A percentile compares a stretch with the other conserved stretches of the same genome.
phyloP scores from a whole-genome alignment of 2,113 vertebrate species.

The Chionomys nivalis region DNA sequence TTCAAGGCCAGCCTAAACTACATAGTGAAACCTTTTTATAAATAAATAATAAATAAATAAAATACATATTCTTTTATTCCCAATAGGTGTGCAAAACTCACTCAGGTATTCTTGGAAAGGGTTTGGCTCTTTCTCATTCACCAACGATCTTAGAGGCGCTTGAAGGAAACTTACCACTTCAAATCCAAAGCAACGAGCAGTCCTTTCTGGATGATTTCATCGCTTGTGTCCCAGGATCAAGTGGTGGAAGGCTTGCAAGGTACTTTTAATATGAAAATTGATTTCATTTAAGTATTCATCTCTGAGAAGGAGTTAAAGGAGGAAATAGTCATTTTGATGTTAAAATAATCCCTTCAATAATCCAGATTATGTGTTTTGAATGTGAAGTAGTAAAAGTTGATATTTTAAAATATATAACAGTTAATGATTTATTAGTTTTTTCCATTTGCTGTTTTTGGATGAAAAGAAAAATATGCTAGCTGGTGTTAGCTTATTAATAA shows the following conservation, averaged over 20 bases:
- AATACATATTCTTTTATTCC: constrained; percentile 51
- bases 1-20: not conserved
- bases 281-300: not conserved
- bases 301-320: not conserved
- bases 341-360: constrained; percentile 1
- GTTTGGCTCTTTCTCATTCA: constrained; percentile 96
- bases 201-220: constrained; percentile 99
- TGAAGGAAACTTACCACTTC: constrained; percentile 96
- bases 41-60: not conserved
- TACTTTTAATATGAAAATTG: not conserved
- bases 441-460: not conserved
- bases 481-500: not conserved
- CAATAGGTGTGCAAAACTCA: constrained; percentile 96
- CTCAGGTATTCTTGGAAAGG: constrained; percentile 97
- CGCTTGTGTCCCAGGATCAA: constrained; percentile 95
- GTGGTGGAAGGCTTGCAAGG: constrained; percentile 97
- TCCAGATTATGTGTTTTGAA: constrained; percentile 36
- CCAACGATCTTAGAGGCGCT: constrained; percentile 97
- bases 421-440: constrained; percentile 45
- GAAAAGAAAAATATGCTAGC: not conserved
- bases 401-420: not conserved
- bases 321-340: not conserved
- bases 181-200: constrained; percentile 98
- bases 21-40: not conserved
- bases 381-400: constrained; percentile 4